phyloP scores from a whole-genome alignment of 1,140 invertebrate species.

The Archivesica marissinica region DNA sequence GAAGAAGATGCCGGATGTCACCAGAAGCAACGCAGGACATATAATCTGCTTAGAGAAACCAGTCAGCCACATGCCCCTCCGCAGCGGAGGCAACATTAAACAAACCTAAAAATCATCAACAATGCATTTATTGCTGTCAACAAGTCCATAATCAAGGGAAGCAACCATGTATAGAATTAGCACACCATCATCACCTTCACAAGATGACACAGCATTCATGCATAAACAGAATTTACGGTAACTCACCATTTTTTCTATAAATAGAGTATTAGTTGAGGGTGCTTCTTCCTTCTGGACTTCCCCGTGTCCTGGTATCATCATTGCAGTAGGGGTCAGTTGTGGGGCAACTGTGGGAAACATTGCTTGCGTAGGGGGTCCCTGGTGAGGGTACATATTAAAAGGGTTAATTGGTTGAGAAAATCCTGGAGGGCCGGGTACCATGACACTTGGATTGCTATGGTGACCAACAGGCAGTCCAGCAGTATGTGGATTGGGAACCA shows the following conservation, averaged over 20 bases:
- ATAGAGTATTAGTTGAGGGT: conserved; percentile 35
- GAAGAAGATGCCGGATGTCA: no score
- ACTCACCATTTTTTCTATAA: conserved; percentile 61
- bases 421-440: conserved; percentile 48
- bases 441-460: conserved; percentile 32
- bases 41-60: no score
- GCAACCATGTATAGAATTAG: no score
- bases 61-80: no score
- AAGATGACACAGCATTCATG: no score
- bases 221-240: not conserved
- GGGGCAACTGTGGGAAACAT: not conserved
- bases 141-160: no score
- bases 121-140: no score
- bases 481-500: not conserved
- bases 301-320: not conserved
- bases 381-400: conserved; percentile 16
- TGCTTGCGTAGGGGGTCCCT: not conserved
- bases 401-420: conserved; percentile 1
- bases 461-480: not conserved
- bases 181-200: no score
- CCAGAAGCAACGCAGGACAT: no score
- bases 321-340: not conserved
- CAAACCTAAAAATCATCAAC: no score
- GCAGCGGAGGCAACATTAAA: no score
- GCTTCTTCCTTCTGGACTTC: not conserved